Conservation (phyloP, 2,113 vertebrate genomes). For the Macroglossus sobrinus region DNA sequence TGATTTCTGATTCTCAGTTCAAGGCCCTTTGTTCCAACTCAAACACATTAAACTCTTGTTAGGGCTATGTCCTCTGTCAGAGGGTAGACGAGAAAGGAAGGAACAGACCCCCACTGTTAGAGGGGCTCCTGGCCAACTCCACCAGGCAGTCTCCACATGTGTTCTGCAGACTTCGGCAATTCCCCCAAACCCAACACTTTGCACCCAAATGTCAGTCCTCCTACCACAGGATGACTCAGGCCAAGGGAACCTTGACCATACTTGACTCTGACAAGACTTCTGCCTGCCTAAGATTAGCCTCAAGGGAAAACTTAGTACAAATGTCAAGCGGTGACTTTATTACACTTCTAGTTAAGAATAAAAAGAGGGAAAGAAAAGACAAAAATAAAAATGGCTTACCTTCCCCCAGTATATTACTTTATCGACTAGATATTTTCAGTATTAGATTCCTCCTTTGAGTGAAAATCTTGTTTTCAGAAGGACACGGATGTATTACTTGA, state of each 20-base stretch:
- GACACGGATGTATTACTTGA: neutral
- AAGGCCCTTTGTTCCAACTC: neutral
- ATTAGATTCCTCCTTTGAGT: neutral
- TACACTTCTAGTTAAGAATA: neutral
- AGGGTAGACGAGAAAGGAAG: neutral
- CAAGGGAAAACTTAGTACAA: neutral
- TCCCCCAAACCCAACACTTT: neutral
- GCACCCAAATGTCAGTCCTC: neutral
- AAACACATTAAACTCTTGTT: neutral
- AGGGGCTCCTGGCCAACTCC: neutral
- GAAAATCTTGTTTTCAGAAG: neutral
- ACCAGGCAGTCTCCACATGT: rapidly evolving
- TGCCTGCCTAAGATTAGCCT: neutral
- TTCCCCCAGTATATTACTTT: neutral
- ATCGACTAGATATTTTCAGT: neutral
- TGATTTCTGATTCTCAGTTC: neutral
- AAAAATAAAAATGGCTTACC: neutral
- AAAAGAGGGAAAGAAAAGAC: neutral
- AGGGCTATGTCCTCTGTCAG: neutral
- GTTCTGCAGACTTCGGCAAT: neutral
- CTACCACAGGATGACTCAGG: rapidly evolving
- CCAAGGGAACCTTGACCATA: neutral
- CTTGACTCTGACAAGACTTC: neutral
- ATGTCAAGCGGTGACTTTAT: neutral
- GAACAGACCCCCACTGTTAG: too few relatives aligned